phyloP scores from a whole-genome alignment of 1,140 invertebrate genomes.

The Oryctes rhinoceros region DNA sequence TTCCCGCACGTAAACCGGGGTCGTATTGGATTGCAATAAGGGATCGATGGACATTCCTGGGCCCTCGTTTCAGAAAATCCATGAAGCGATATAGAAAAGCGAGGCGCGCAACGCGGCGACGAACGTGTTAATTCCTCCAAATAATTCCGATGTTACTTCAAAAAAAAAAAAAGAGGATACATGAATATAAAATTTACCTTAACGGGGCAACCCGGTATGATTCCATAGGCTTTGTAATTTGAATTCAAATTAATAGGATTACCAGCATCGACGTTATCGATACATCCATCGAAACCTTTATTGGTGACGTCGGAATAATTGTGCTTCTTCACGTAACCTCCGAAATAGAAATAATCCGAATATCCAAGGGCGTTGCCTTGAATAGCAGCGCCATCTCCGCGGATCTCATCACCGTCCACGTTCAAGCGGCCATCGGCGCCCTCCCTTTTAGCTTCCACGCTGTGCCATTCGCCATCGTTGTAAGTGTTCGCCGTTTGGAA shows the following conservation, averaged over 20 bases:
- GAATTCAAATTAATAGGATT: constrained; percentile 81
- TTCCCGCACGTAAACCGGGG: no score
- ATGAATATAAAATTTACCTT: constrained; percentile 64
- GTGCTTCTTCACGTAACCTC: constrained; percentile 81
- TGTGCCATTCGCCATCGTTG: constrained; percentile 88
- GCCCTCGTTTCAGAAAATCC: no score
- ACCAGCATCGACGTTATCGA: constrained; percentile 82
- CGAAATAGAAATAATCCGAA: constrained; percentile 80
- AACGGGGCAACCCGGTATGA: constrained; percentile 84
- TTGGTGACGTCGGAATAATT: constrained; percentile 71
- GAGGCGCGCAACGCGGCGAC: no score
- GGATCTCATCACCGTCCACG: constrained; percentile 69
- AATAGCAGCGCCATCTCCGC: constrained; percentile 55
- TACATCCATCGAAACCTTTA: constrained; percentile 92
- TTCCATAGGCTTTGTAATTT: constrained; percentile 80
- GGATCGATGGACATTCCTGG: no score
- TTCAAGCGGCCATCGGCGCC: constrained; percentile 72
- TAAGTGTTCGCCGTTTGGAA: constrained; percentile 65
- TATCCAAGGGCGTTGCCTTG: constrained; percentile 56
- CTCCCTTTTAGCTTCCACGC: constrained; percentile 74
- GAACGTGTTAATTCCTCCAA: no score
- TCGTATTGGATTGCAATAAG: no score
- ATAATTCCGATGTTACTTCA: no score
- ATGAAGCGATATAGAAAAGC: no score
- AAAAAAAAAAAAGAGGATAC: no score